Conservation (phyloP, 2,797 vertebrate species). For the Dromococcyx pavoninus region DNA sequence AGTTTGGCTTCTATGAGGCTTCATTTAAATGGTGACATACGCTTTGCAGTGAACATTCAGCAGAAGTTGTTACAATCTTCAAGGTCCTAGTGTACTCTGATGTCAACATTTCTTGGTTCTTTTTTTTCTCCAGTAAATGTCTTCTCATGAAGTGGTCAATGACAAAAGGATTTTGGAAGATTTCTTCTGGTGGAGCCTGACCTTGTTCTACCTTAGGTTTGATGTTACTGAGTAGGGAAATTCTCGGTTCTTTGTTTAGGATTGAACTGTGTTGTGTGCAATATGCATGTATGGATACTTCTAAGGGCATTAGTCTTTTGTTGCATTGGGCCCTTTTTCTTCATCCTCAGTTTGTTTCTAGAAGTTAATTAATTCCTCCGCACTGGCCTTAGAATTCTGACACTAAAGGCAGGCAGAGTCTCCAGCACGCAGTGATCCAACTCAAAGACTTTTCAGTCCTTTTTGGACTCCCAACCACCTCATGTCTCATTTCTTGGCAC, state of each 20-base stretch:
- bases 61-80: neutral
- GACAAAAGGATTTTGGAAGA: neutral
- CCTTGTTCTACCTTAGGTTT: neutral
- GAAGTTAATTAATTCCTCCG: neutral
- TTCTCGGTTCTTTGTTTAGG: neutral
- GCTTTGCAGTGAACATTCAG: neutral
- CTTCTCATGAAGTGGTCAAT: neutral
- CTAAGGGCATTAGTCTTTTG: no score
- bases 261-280: neutral
- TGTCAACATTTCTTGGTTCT: neutral
- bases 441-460: neutral
- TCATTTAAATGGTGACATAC: slow-evolving; percentile 1
- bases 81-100: neutral
- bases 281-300: neutral
- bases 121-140: neutral
- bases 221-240: neutral
- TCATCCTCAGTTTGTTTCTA: neutral
- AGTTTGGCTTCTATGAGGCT: slow-evolving; percentile 31
- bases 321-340: neutral
- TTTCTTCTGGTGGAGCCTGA: neutral
- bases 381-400: neutral
- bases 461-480: neutral
- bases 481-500: neutral
- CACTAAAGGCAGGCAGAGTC: neutral
- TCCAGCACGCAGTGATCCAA: neutral